Evolutionary conservation across 2,797 vertebrate genomes (phyloP), one percentile per base, ranked within the genome.

Genomic region (Gymnoscopelus microlampas): DNA sequence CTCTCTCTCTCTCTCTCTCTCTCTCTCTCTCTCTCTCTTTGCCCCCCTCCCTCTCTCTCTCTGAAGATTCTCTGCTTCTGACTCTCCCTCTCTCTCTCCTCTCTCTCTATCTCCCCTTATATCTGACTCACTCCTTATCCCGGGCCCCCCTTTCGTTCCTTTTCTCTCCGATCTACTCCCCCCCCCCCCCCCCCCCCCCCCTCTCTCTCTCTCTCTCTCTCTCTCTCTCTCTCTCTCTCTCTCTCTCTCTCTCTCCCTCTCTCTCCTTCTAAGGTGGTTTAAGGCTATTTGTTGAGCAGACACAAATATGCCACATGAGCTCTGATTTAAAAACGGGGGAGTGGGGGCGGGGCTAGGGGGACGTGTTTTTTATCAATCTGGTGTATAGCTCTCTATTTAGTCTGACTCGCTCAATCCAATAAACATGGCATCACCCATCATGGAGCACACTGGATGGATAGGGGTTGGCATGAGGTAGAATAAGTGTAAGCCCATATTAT

Each of bases 231-330:
- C 5, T 1, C 5, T 2, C 44, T 2, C 10, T 11, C 26, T 44
- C 9, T 9, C 54, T 7, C 54, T 10, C 39, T 51, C 60, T 58
- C 24, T 65, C 49, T 65, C 71, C 71, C 63, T 51, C 54, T 68
- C 14, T 77, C 60, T 74, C 74, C 78, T 76, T 71, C 24, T 3
- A 9, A 59, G 47, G 24, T 50, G 56, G 55, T 35, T 60, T 60
- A 53, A 70, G 69, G 85, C 78, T 82, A 83, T 90, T 87, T 88
- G 69, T 85, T 85, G 79, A 87, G 63, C 77, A 60, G 71, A 69
- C 85, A 87, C 87, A 88, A 89, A 86, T 82, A 85, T 79, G 68
- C 66, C 63, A 60, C 72, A 77, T 79, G 75, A 77, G 77, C 66
- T 60, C 49, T 72, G 54, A 70, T 84, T 84, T 85, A 77, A 65